Percentiles rank a stretch among this genome's conserved stretches.
These are phyloP conservation scores for Caranx ignobilis DNA, from an alignment of 2,113 vertebrate genomes.

Conservation along the genomic window DNA sequence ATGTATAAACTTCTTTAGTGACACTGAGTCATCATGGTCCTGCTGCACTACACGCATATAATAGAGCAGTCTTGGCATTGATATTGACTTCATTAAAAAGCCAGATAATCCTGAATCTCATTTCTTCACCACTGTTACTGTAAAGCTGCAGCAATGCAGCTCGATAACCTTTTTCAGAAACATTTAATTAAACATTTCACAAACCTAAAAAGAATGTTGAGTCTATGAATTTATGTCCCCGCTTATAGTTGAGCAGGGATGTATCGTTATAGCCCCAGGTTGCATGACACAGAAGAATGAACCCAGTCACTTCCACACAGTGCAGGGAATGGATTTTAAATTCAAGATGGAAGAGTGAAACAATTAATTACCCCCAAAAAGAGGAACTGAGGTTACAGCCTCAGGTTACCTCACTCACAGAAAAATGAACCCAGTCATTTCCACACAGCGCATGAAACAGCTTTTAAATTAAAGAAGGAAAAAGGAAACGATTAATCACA, in stretches of 20 bases:
- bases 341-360: background rate
- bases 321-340: background rate
- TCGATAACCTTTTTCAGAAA: background rate
- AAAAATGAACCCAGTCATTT: no score
- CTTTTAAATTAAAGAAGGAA: no score
- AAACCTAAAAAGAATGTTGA: constrained; percentile 1
- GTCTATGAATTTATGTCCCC: background rate
- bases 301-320: background rate
- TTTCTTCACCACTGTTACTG: background rate
- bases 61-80: background rate
- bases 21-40: background rate
- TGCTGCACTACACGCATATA: background rate
- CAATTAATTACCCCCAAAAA: background rate
- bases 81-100: background rate
- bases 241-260: background rate
- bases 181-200: background rate
- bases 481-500: background rate
- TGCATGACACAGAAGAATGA: constrained; percentile 19
- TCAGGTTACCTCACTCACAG: no score
- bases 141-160: background rate
- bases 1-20: background rate
- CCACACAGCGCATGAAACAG: no score
- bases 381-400: no score
- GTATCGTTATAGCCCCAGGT: background rate
- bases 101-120: background rate